Evolutionary conservation across 2,113 vertebrate genomes (phyloP), one percentile per base, ranked within the genome.

Genomic region (Callospermophilus lateralis): DNA sequence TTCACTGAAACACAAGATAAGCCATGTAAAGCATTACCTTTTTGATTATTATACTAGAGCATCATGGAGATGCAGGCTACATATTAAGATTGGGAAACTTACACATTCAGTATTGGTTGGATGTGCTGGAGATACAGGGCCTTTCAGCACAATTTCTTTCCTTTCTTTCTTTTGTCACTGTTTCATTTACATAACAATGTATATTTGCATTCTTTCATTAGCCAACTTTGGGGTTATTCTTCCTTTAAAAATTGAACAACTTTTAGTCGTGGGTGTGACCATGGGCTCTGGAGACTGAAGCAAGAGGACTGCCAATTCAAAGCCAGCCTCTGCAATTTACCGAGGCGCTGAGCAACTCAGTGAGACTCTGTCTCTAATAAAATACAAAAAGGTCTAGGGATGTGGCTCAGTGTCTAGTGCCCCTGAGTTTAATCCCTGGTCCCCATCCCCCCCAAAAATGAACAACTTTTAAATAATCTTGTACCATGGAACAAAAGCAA

Each of bases 201-300:
- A 90, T 10, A 65, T 65, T 48, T 91, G 45, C 30, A 45, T 73
- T 70, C 77, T 67, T 85, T 61, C 65, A 92, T 45, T 7, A 80
- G n/a, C 22, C 39, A 96, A 92, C 4, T 45, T 39, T 87, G 42
- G 67, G 53, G 13, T 6, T 26, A 65, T 78, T 94, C 51, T 77
- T 86, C 65, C 53, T 89, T 78, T 85, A 93, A 92, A 65, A 96
- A 95, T 32, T 72, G 39, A 79, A 84, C 30, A 55, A 88, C 65
- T 88, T 51, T 90, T 84, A 53, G 8, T 45, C 8, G 45, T 45
- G 45, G 45, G 8, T 51, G 48, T 51, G 12, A 51, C 48, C 10
- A 51, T 13, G 2, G 12, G 10, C 48, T 51, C 48, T 13, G 12
- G 48, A 51, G 48, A 13, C 48, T 51, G 48, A 51, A 13, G 48